Base-by-base conservation (phyloP, 2,888 invertebrate genomes). In the Gari tellinella region DNA sequence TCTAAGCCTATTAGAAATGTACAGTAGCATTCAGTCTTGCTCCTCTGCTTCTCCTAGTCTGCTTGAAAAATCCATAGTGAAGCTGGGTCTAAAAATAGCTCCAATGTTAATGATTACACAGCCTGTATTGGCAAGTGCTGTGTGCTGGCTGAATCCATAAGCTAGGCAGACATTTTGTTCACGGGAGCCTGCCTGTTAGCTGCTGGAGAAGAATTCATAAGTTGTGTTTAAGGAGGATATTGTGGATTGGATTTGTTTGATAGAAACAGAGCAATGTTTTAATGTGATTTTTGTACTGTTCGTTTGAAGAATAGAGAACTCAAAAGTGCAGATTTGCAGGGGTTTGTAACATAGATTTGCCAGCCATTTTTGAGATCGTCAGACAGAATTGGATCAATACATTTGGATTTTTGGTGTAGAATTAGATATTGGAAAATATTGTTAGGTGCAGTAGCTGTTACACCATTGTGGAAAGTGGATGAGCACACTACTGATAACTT, bases 81-180 rank as follows among this genome's bases (percentile, higher is more conserved):
- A 31, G 51, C 51, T 51, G 25, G 26, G 8, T 15, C 67, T 67
- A 67, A 53, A 61, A 61, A 67, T 67, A 67, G 55, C 55, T 15
- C 38, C 53, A 61, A 48, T 68, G 61, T 62, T 68, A 62, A 68
- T 68, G 43, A 62, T 62, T 62, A 68, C 68, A 61, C 68, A 61
- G 38, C 31, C 31, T 31, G 5, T 31, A 31, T 31, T 31, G 45
- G 63, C 15, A 52, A 56, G 19, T 38, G 25, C 17, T 40, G 37
- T 41, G 43, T 40, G 52, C 51, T 21, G 21, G 53, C 51, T 51
- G 26, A 41, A 26, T 64, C 63, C 53, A 64, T 64, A 62, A 31
- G 43, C 19, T 8, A 26, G 55, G 63, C 63, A 64, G 63, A 64
- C 63, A 64, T 64, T 64, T 64, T 64, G 52, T 43, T 55, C 21